Base-by-base conservation (phyloP, 64 coral and sea anemone genomes). In the Astreopora myriophthalma region DNA sequence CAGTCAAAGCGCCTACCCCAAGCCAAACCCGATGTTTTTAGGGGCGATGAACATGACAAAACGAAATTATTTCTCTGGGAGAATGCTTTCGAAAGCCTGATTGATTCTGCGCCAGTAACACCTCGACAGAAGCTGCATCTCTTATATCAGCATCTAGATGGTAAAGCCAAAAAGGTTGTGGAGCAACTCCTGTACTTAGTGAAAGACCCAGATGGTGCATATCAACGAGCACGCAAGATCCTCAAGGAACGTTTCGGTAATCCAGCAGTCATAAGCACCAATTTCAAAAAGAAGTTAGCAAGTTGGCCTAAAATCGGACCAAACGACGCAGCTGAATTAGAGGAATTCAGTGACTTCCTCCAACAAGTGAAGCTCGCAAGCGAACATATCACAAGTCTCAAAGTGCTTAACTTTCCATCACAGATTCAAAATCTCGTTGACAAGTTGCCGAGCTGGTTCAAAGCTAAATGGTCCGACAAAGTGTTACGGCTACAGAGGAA, bases 1-100 rank as follows among this genome's bases (percentile, higher is more conserved):
- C 89, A 87, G 67, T 31, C 92, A 69, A 73, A 95, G 3, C 94
- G 94, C 34, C 31, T 95, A n/a, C 89, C 84, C n/a, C 88, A 95
- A 27, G 74, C 84, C 2, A 91, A 74, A 33, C 40, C 88, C 46
- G 83, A 77, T 19, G 69, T 86, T 34, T 92, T 76, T 28, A 23
- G 69, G 42, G 81, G 69, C 28, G 66, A 92, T 34, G 91, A 87
- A 9, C 74, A 36, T n/a, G 91, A 93, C 62, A 87, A 93, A 85
- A 87, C 84, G 8, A 87, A 79, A 20, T 79, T 86, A 62, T 87
- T 93, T 48, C 33, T 93, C 16, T 93, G 84, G 91, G 83, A 93
- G 69, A 93, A 42, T 48, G 83, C 73, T 1, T 87, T 93, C 38
- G 68, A 94, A 57, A 67, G 85, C 8, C 14, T 94, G 25, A 40